Evolutionary conservation across 2,888 invertebrate genomes (phyloP).

Genomic region (Ectemnius continuus): DNA sequence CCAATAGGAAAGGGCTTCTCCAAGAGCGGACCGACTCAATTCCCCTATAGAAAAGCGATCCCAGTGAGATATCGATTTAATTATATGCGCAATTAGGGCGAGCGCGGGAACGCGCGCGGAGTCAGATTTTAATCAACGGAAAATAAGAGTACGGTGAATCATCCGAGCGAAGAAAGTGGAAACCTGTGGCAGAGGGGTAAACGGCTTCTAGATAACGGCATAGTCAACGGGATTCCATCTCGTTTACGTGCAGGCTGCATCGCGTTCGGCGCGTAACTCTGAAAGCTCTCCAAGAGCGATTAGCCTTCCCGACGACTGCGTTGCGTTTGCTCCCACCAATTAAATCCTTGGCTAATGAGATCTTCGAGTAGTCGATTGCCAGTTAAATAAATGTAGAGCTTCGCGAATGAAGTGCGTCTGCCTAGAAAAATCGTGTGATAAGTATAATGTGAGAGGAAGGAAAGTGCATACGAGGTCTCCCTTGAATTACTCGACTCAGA

Average conservation of each 20-base stretch:
- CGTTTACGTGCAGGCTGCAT: constrained; percentile 29
- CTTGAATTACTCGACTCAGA: too few relatives aligned
- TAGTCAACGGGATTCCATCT: constrained; percentile 58
- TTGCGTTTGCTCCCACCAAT: too few relatives aligned
- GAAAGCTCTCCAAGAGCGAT: constrained; percentile 17
- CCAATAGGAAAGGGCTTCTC: too few relatives aligned
- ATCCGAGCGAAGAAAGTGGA: constrained; percentile 47
- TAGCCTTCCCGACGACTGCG: background rate
- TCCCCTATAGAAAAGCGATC: background rate
- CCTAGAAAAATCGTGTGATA: too few relatives aligned
- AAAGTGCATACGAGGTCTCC: too few relatives aligned
- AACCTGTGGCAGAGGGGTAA: constrained; percentile 44
- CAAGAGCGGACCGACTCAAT: too few relatives aligned
- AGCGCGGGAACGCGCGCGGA: constrained; percentile 9
- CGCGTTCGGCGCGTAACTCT: constrained; percentile 19
- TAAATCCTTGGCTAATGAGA: too few relatives aligned
- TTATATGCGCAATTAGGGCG: constrained; percentile 24
- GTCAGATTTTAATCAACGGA: constrained; percentile 16
- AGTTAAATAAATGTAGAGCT: too few relatives aligned
- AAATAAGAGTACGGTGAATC: constrained; percentile 35
- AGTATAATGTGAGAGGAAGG: too few relatives aligned
- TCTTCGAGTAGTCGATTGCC: too few relatives aligned
- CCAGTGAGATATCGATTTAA: background rate
- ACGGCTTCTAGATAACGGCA: constrained; percentile 56
- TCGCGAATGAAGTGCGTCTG: too few relatives aligned